Evolutionary conservation across 30 jellyfish, hydroid and myxozoan genomes (phyloP).

Genomic region (Aurelia aurita complex sp. Pacific): DNA sequence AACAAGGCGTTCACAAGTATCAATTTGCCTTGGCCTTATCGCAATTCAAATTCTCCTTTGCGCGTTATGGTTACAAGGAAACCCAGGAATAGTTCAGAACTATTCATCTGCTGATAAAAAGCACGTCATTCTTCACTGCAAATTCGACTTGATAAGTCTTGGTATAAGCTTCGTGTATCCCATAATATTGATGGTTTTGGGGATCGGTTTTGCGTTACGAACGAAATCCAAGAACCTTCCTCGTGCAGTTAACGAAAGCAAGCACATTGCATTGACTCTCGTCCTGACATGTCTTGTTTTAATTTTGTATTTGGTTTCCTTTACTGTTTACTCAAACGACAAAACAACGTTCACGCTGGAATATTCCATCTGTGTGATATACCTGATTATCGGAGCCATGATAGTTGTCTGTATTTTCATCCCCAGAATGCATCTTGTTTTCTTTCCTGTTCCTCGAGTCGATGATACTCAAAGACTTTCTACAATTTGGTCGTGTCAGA

Average conservation of each 20-base stretch:
- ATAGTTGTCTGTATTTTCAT: constrained; percentile 10
- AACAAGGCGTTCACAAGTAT: constrained; percentile 32
- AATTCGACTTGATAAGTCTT: constrained; percentile 16
- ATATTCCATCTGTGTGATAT: constrained; percentile 28
- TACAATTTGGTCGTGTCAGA: no score
- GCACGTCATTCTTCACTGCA: constrained; percentile 31
- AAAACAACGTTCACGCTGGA: constrained; percentile 16
- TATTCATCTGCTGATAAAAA: constrained; percentile 17
- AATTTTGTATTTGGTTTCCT: constrained; percentile 20
- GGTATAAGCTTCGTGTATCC: constrained; percentile 33
- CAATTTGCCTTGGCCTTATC: constrained; percentile 42
- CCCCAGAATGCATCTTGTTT: constrained; percentile 18
- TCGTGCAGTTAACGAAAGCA: constrained; percentile 25
- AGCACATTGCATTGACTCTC: constrained; percentile 19
- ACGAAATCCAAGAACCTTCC: constrained; percentile 27
- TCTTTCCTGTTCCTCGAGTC: no score
- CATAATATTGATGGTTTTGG: constrained; percentile 10
- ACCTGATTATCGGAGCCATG: constrained; percentile 29
- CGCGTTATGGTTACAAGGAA: constrained; percentile 46
- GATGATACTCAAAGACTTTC: no score
- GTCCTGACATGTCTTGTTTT: constrained; percentile 22
- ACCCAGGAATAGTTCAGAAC: constrained; percentile 23
- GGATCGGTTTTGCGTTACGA: constrained; percentile 31
- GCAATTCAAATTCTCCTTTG: constrained; percentile 33
- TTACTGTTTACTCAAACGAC: constrained; percentile 11